A percentile compares a stretch with the other conserved stretches of the same genome.
phyloP scores from a whole-genome alignment of 1,140 invertebrate genomes.

The Tigriopus japonicus region DNA sequence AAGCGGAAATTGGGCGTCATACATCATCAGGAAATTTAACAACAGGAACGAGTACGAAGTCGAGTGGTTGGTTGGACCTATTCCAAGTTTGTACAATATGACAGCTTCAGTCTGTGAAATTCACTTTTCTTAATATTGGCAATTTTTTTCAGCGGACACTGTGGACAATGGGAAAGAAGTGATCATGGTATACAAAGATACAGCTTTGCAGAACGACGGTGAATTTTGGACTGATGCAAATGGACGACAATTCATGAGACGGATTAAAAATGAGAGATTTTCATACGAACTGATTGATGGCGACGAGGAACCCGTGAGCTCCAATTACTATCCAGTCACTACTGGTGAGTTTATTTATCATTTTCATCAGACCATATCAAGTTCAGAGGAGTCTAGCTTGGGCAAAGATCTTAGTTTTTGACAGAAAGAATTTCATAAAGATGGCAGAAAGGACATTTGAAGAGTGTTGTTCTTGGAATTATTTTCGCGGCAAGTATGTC shows the following conservation, averaged over 20 bases:
- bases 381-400: too few species aligned
- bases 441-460: too few species aligned
- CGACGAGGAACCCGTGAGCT: constrained; percentile 44
- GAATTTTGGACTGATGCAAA: constrained; percentile 88
- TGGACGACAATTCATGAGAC: constrained; percentile 63
- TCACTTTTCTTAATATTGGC: too few species aligned
- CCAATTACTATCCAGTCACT: constrained; percentile 86
- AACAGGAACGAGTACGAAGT: constrained; percentile 36
- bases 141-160: constrained; percentile 44
- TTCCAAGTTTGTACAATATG: too few species aligned
- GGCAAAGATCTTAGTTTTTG: too few species aligned
- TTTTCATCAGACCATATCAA: neutral
- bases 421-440: too few species aligned
- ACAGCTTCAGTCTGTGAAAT: too few species aligned
- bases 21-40: too few species aligned
- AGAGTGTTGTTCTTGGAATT: too few species aligned
- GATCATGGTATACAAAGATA: neutral
- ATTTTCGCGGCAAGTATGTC: too few species aligned
- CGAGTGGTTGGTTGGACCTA: constrained; percentile 76
- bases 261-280: constrained; percentile 34
- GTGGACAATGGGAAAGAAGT: neutral
- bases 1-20: too few species aligned
- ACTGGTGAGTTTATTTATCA: constrained; percentile 23
- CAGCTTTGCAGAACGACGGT: constrained; percentile 34
- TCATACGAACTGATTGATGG: constrained; percentile 47